These are phyloP conservation scores for Scaptomyza reducta DNA, from an alignment of 2,888 invertebrate species.

Conservation along the genomic window DNA sequence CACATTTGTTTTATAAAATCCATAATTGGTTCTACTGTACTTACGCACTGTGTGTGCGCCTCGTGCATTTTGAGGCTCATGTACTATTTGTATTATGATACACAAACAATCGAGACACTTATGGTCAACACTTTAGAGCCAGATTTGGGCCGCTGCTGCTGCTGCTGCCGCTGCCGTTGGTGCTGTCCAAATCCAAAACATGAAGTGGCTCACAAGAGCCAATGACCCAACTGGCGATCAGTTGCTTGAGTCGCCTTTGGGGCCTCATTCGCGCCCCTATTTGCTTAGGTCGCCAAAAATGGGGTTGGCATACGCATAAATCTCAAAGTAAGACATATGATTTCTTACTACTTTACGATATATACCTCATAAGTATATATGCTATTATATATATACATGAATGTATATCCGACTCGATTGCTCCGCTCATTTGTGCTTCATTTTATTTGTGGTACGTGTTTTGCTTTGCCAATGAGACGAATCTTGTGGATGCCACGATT, in stretches of 20 bases:
- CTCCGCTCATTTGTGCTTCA: slow-evolving; percentile 69
- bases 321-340: slow-evolving; percentile 76
- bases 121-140: slow-evolving; percentile 82
- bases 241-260: slow-evolving; percentile 45
- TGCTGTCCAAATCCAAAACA: slow-evolving; percentile 49
- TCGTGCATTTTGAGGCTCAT: slow-evolving; percentile 26
- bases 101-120: slow-evolving; percentile 79
- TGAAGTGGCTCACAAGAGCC: slow-evolving; percentile 72
- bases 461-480: slow-evolving; percentile 54
- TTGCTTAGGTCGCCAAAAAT: slow-evolving; percentile 81
- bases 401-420: slow-evolving; percentile 40
- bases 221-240: slow-evolving; percentile 72
- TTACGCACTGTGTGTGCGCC: slow-evolving; percentile 77
- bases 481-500: slow-evolving; percentile 30
- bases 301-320: slow-evolving; percentile 77
- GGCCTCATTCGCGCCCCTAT: slow-evolving; percentile 73
- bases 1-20: slow-evolving; percentile 83
- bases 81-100: slow-evolving; percentile 71
- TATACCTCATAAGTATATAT: slow-evolving; percentile 27
- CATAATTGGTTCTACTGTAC: slow-evolving; percentile 83
- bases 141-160: slow-evolving; percentile 66
- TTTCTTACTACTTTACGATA: slow-evolving; percentile 60
- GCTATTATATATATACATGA: slow-evolving; percentile 34
- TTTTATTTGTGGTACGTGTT: slow-evolving; percentile 75
- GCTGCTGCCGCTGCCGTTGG: slow-evolving; percentile 18